phyloP scores from a whole-genome alignment of 2,888 invertebrate species.

The Cryptophagus acutangulus region DNA sequence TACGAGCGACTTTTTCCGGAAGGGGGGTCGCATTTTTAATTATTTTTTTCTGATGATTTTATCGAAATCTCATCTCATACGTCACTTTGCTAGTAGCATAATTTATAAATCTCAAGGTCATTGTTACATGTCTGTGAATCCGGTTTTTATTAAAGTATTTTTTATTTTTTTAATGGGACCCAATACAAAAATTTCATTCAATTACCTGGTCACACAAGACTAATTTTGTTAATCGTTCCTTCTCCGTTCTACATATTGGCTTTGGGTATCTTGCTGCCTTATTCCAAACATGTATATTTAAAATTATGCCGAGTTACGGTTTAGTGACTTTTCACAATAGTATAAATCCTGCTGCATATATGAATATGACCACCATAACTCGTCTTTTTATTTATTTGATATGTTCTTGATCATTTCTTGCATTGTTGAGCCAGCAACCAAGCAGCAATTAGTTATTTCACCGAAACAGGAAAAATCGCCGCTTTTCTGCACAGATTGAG shows the following conservation, averaged over 20 bases:
- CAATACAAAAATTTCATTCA: slow-evolving; percentile 15
- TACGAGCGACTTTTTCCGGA: too few relatives aligned
- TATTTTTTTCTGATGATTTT: too few relatives aligned
- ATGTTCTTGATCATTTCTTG: too few relatives aligned
- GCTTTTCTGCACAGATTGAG: too few relatives aligned
- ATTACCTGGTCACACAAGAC: slow-evolving; percentile 8
- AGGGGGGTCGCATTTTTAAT: too few relatives aligned
- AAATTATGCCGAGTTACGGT: slow-evolving; percentile 15
- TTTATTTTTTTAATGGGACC: too few relatives aligned
- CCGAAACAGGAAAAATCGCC: too few relatives aligned
- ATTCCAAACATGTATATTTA: not conserved
- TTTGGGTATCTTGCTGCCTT: not conserved
- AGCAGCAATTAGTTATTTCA: too few relatives aligned
- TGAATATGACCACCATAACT: slow-evolving; percentile 3
- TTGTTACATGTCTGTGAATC: slow-evolving; percentile 12
- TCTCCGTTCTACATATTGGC: slow-evolving; percentile 1
- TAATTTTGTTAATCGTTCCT: slow-evolving; percentile 6
- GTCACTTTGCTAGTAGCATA: too few relatives aligned
- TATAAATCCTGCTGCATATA: slow-evolving; percentile 3
- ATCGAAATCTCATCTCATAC: too few relatives aligned
- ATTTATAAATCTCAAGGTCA: slow-evolving; percentile 8
- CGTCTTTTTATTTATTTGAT: not conserved
- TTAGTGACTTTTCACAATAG: slow-evolving; percentile 21
- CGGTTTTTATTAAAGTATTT: slow-evolving; percentile 16
- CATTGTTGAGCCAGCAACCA: not conserved